These are phyloP conservation scores for Tipula unca DNA, from an alignment of 2,888 invertebrate genomes.

Conservation along the genomic window DNA sequence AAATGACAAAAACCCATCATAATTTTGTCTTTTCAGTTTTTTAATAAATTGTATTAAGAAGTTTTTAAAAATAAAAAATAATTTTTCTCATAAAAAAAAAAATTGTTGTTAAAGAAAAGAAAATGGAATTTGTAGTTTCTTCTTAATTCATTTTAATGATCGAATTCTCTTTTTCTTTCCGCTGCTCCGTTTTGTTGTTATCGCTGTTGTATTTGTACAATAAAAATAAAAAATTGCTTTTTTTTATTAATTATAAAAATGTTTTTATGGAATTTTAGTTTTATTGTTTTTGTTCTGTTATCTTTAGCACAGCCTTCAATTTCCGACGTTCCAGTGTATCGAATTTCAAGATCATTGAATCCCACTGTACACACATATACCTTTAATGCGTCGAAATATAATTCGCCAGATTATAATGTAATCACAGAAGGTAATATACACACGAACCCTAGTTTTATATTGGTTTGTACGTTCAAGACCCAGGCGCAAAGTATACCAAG, in stretches of 20 bases:
- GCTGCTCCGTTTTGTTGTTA: not conserved
- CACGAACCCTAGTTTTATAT: too few species aligned
- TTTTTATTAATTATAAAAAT: slow-evolving; percentile 9
- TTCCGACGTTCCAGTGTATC: not conserved
- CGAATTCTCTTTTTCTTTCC: slow-evolving; percentile 14
- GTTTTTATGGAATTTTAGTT: too few species aligned
- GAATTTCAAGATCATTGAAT: not conserved
- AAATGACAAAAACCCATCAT: slow-evolving; percentile 3
- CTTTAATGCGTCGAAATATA: not conserved
- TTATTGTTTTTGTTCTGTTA: not conserved
- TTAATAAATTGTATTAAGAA: not conserved
- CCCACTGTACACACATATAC: not conserved
- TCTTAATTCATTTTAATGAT: slow-evolving; percentile 14
- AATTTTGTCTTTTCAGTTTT: not conserved
- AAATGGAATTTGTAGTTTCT: slow-evolving; percentile 14
- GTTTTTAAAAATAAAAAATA: not conserved
- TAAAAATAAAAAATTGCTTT: not conserved
- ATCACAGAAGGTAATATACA: too few species aligned
- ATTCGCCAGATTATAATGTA: too few species aligned
- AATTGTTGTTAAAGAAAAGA: not conserved
- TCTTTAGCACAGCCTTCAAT: not conserved
- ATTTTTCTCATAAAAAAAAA: not conserved
- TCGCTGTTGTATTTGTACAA: not conserved
- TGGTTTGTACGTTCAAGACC: too few species aligned
- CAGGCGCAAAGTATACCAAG: too few species aligned